Evolutionary conservation across 2,797 vertebrate species (phyloP).

Genomic region (Poeciliopsis infans): DNA sequence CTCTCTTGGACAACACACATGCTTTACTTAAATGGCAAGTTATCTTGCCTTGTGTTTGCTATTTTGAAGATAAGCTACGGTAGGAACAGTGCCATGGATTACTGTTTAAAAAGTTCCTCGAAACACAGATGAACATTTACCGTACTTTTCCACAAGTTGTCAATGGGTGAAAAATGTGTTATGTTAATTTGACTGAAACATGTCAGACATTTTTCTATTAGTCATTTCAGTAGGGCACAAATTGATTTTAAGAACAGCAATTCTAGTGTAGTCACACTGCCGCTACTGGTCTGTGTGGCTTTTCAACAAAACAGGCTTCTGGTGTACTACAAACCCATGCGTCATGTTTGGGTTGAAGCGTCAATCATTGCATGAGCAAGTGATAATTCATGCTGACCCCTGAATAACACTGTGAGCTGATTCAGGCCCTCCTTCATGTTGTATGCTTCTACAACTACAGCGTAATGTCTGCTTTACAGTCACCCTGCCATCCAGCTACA

Average conservation of each 20-base stretch:
- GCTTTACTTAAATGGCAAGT: neutral
- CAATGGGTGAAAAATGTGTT: neutral
- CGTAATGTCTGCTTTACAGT: constrained; percentile 60
- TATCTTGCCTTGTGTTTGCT: neutral
- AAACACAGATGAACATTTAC: neutral
- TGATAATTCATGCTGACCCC: constrained; percentile 54
- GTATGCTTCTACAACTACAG: constrained; percentile 35
- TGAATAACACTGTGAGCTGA: constrained; percentile 31
- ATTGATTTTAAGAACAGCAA: neutral
- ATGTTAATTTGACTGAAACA: neutral
- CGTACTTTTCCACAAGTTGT: neutral
- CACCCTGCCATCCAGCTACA: constrained; percentile 51
- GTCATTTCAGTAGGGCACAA: neutral
- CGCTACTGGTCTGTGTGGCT: constrained; percentile 5
- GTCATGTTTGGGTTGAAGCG: constrained; percentile 26
- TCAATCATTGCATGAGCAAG: constrained; percentile 30
- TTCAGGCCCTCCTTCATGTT: constrained; percentile 46
- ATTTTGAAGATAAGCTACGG: neutral
- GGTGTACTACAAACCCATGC: constrained; percentile 19
- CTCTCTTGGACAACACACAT: neutral
- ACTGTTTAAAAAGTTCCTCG: neutral
- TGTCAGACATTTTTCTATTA: neutral
- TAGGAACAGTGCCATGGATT: neutral
- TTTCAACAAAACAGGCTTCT: constrained; percentile 3
- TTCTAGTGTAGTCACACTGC: neutral